Conservation (phyloP, 1,140 invertebrate genomes). For the Gerris buenoi region DNA sequence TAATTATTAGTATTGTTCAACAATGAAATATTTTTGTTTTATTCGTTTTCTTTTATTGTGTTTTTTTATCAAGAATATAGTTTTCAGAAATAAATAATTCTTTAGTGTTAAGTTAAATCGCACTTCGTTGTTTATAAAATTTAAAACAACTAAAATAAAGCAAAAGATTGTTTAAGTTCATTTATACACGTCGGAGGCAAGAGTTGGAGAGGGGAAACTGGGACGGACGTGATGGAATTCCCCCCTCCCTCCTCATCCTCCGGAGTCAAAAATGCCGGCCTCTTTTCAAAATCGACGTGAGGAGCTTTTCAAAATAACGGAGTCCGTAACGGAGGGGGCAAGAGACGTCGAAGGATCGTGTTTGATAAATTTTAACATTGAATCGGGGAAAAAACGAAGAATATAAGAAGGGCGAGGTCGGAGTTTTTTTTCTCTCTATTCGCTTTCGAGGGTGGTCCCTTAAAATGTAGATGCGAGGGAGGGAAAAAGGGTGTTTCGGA, state of each 20-base stretch:
- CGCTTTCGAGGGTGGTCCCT: not conserved
- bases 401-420: not conserved
- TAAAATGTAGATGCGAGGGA: not conserved
- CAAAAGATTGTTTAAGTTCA: not conserved
- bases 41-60: not conserved
- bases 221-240: not conserved
- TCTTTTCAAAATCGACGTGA: not conserved
- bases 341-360: too few species aligned
- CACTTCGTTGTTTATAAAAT: not conserved
- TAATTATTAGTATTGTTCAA: too few species aligned
- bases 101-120: not conserved
- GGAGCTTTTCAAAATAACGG: not conserved
- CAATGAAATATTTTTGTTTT: too few species aligned
- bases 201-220: not conserved
- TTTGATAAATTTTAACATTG: not conserved
- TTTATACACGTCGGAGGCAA: not conserved
- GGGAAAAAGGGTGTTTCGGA: too few species aligned
- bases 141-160: not conserved
- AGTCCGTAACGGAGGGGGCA: not conserved
- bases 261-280: not conserved
- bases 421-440: not conserved
- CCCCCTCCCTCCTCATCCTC: not conserved
- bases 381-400: too few species aligned
- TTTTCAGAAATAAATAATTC: too few species aligned
- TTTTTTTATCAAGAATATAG: not conserved